Conservation (phyloP, 2,113 vertebrate species). For the Leucosticte australis region DNA sequence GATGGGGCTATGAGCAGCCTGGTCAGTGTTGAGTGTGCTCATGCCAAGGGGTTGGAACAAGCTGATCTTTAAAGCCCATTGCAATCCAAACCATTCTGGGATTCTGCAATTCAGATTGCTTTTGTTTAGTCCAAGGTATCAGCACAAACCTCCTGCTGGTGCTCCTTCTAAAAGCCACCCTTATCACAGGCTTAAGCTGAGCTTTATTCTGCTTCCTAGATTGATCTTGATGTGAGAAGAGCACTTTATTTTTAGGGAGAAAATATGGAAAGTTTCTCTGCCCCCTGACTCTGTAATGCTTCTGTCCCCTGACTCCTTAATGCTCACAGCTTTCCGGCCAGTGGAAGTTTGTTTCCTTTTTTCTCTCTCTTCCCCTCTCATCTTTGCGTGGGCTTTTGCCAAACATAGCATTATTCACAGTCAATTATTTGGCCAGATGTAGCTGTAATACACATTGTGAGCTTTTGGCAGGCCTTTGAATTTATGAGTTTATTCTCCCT, state of each 20-base stretch:
- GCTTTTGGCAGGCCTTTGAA: background rate
- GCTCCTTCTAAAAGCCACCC: background rate
- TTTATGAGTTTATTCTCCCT: background rate
- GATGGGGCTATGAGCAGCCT: rapidly evolving
- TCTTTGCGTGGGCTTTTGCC: background rate
- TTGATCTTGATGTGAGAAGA: background rate
- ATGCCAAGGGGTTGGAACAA: background rate
- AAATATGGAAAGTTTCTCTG: background rate
- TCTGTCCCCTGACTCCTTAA: background rate
- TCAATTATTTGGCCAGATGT: conserved; percentile 54
- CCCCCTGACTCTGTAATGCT: background rate
- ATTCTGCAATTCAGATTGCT: background rate
- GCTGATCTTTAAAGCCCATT: background rate
- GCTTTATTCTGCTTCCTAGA: background rate
- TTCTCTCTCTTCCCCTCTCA: background rate
- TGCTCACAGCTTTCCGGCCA: background rate
- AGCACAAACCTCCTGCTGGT: background rate
- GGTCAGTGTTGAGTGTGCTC: background rate
- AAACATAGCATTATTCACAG: background rate
- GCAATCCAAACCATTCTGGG: background rate
- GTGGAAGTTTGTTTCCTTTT: conserved; percentile 7
- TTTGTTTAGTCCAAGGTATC: background rate
- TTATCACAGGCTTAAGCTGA: background rate
- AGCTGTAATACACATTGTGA: background rate
- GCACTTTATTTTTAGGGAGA: background rate